phyloP scores from a whole-genome alignment of 2,888 invertebrate genomes.

The Chrysolina oricalcia region DNA sequence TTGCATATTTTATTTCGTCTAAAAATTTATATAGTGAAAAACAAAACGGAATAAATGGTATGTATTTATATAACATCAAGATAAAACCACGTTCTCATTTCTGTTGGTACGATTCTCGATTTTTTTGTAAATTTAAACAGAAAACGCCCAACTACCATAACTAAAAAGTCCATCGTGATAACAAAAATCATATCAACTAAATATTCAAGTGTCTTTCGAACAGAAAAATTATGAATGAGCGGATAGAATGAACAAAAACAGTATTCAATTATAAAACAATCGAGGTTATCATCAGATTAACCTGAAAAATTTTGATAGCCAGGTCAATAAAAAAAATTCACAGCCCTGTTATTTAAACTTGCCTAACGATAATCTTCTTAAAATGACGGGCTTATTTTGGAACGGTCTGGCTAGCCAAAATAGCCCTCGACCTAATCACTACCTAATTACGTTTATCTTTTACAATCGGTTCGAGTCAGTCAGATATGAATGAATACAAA shows the following conservation, averaged over 20 bases:
- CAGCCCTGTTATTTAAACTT: constrained; percentile 26
- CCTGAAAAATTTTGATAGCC: constrained; percentile 18
- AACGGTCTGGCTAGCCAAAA: constrained; percentile 15
- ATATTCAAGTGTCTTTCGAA: not conserved
- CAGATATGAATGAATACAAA: constrained; percentile 20
- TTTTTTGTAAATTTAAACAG: not conserved
- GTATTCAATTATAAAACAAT: constrained; percentile 35
- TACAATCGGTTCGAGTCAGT: not conserved
- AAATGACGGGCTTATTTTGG: constrained; percentile 18
- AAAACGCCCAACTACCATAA: constrained; percentile 2
- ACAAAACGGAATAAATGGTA: constrained; percentile 52
- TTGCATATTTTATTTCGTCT: constrained; percentile 43
- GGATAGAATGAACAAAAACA: not conserved
- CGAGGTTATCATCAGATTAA: constrained; percentile 34
- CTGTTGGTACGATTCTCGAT: not conserved
- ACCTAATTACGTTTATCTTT: constrained; percentile 12
- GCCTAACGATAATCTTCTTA: constrained; percentile 17
- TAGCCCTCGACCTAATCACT: constrained; percentile 10
- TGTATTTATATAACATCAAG: constrained; percentile 46
- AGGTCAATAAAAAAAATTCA: constrained; percentile 33
- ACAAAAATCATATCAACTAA: not conserved
- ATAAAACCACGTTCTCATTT: constrained; percentile 44
- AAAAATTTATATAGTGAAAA: constrained; percentile 53
- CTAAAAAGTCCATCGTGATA: not conserved
- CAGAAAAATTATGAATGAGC: not conserved